Base-by-base conservation (phyloP, 2,113 vertebrate species). In the Prionailurus bengalensis region DNA sequence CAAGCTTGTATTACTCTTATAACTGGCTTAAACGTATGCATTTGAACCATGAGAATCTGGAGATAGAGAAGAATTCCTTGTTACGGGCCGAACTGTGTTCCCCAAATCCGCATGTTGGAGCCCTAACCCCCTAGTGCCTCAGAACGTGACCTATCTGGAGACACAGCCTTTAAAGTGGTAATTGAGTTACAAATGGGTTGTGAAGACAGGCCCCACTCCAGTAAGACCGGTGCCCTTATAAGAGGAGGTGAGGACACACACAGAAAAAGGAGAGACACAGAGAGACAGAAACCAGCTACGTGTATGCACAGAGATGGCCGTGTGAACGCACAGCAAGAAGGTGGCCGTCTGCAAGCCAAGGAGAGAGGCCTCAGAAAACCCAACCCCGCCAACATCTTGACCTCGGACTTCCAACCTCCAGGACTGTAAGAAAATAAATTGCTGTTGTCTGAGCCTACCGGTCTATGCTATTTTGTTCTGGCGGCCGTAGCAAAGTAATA, bases 221-320 rank as follows among this genome's bases (percentile, higher is more conserved):
- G 3, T 21, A 16, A 4, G 53, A 71, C 61, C 11, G 21, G 73
- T 51, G 14, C n/a, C 53, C 61, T 91, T 31, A 0, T 5, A 85
- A 61, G 51, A 91, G 13, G 25, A 6, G 6, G 65, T 39, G 13
- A 65, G 39, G 23, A 63, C 42, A 79, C 17, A 66, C 29, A 63
- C 55, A 74, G 55, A 63, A 51, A 29, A 31, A 27, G 48, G 73
- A 85, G n/a, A 42, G 31, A 88, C 71, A 29, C 8, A 31, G 15
- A 8, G 17, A 9, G 4, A 0, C 27, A 48, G 42, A 29, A 45
- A 17, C 15, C 74, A 48, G 74, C 27, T 31, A 14, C 0, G 0
- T 0, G 39, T 11, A 6, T 0, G 1, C 42, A 19, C 29, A 39
- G 16, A n/a, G 15, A 66, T 6, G 61, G 14, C 68, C 0, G 0